These are phyloP conservation scores for Polydrusus tereticollis DNA, from an alignment of 2,888 invertebrate species.

Conservation along the genomic window DNA sequence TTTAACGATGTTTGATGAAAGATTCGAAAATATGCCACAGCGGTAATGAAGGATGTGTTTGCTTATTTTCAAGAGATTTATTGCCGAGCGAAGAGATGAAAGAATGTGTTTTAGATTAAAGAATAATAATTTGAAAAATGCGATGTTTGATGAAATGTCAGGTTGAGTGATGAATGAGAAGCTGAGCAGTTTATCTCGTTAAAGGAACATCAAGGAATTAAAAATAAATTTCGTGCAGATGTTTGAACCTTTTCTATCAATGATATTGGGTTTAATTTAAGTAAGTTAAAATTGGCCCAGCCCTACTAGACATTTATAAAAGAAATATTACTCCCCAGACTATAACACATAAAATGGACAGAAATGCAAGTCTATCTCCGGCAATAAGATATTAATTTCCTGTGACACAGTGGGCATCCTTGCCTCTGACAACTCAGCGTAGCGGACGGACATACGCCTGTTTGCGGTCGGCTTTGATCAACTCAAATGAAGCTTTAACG, in stretches of 20 bases:
- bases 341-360: not conserved
- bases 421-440: slow-evolving; percentile 12
- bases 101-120: slow-evolving; percentile 41
- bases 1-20: slow-evolving; percentile 43
- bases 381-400: slow-evolving; percentile 14
- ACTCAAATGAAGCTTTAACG: slow-evolving; percentile 17
- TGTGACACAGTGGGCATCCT: slow-evolving; percentile 1
- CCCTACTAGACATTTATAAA: not conserved
- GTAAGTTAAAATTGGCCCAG: too few species aligned
- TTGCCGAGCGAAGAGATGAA: slow-evolving; percentile 16
- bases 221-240: too few species aligned
- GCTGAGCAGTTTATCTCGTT: slow-evolving; percentile 16
- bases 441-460: slow-evolving; percentile 3
- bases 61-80: slow-evolving; percentile 28
- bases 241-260: too few species aligned
- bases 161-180: not conserved
- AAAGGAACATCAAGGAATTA: too few species aligned
- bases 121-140: slow-evolving; percentile 33
- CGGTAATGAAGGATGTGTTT: slow-evolving; percentile 44
- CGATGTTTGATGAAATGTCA: slow-evolving; percentile 27
- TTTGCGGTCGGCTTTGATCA: slow-evolving; percentile 26
- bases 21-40: slow-evolving; percentile 43
- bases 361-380: not conserved
- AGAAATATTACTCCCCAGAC: not conserved
- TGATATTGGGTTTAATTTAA: too few species aligned